phyloP scores from a whole-genome alignment of 92 coral and sea anemone genomes.

The Hydrozoanthus gracilis region DNA sequence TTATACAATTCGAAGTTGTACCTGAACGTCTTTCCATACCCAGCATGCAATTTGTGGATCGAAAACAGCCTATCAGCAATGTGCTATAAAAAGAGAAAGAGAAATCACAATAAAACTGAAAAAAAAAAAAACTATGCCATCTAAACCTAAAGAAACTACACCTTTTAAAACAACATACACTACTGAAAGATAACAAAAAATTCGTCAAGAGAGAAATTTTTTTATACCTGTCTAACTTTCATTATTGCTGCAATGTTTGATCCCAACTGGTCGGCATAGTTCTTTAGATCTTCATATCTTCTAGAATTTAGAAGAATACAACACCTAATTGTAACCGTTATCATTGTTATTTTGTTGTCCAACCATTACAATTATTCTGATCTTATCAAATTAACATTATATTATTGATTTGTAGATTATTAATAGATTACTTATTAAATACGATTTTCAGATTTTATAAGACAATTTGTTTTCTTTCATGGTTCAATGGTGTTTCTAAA shows the following conservation, averaged over 20 bases:
- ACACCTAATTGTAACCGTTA: neutral
- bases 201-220: neutral
- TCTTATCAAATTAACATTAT: too few relatives aligned
- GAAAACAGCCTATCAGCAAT: slow-evolving; percentile 81
- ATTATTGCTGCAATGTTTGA: slow-evolving; percentile 88
- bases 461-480: too few relatives aligned
- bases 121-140: neutral
- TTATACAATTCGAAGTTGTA: neutral
- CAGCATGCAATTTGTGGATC: slow-evolving; percentile 92
- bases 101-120: neutral
- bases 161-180: neutral
- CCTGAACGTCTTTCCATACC: slow-evolving; percentile 95
- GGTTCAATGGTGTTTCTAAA: too few relatives aligned
- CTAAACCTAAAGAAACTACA: neutral
- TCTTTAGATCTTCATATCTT: slow-evolving; percentile 95
- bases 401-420: too few relatives aligned
- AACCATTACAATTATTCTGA: too few relatives aligned
- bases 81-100: slow-evolving; percentile 52
- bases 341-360: too few relatives aligned
- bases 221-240: slow-evolving; percentile 94
- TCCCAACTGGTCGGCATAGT: slow-evolving; percentile 93
- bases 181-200: neutral
- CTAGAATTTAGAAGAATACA: slow-evolving; percentile 40
- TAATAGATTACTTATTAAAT: too few relatives aligned
- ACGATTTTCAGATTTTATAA: too few relatives aligned